Base-by-base conservation (phyloP, 2,113 vertebrate species). In the Nycticryphes semicollaris region DNA sequence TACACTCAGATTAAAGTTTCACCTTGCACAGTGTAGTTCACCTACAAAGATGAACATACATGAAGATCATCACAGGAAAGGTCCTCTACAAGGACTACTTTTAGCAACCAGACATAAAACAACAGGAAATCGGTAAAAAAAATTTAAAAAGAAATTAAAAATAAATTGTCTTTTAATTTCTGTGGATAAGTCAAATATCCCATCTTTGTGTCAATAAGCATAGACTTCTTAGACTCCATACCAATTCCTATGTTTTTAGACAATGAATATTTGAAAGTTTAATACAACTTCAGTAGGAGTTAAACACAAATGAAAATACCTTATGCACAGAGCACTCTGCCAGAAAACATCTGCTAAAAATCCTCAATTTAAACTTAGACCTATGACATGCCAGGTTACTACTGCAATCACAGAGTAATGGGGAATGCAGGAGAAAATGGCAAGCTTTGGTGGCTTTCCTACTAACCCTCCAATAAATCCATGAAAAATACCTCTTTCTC, bases 281-380 rank as follows among this genome's bases (percentile, higher is more conserved):
- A 84, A 53, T 82, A 68, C 33, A 75, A 62, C 53, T 79, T 96
- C 81, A 87, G 48, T 6, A 87, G 77, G 48, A 89, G 57, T 84
- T 87, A 82, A 90, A 87, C 69, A 91, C 28, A 93, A 94, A 95
- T 63, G 59, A 87, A 94, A 96, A 94, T 78, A 82, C 57, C 69
- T 84, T 87, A 72, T 59, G 69, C 53, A 37, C 89, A 62, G 62
- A 94, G 62, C 41, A 41, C 66, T 89, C 45, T 73, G 81, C 66
- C 91, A 91, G 89, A 94, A 94, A 87, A 82, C 69, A 95, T 84
- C 93, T 96, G 87, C 82, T 94, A 89, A 82, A 95, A 87, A 56
- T 68, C 64, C 59, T 23, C 4, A 2, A 15, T 78, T 94, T 90
- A 80, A 92, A 84, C 48, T 75, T 64, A 64, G 62, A 66, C 25